These are phyloP conservation scores for Rhopalosiphum nymphaeae DNA, from an alignment of 2,888 invertebrate species.

Conservation along the genomic window DNA sequence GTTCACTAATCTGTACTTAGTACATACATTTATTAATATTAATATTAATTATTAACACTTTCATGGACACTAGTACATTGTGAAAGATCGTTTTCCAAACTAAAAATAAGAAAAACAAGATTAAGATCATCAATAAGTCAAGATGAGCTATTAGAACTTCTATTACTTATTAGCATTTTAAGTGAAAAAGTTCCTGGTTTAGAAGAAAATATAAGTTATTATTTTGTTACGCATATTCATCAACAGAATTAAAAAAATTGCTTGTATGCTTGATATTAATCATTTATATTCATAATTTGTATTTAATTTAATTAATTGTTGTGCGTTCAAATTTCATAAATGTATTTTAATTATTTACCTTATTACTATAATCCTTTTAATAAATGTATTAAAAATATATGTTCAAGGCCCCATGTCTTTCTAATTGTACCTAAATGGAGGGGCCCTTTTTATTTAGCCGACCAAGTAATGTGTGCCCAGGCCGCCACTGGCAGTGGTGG, in stretches of 20 bases:
- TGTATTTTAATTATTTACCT: too few relatives aligned
- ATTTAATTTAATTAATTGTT: not conserved
- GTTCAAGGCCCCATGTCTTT: too few relatives aligned
- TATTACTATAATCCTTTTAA: too few relatives aligned
- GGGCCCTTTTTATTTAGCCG: too few relatives aligned
- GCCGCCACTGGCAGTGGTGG: too few relatives aligned
- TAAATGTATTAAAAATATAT: too few relatives aligned
- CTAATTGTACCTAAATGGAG: too few relatives aligned
- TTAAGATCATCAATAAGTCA: not conserved
- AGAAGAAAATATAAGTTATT: not conserved
- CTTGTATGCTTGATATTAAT: not conserved
- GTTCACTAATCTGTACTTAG: not conserved
- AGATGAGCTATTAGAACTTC: not conserved
- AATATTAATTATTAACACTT: conserved; percentile 11
- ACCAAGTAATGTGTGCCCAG: too few relatives aligned
- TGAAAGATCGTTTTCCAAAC: not conserved
- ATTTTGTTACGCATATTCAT: not conserved
- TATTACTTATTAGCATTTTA: not conserved
- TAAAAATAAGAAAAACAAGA: not conserved
- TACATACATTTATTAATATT: not conserved
- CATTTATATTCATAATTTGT: not conserved
- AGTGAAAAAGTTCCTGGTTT: not conserved
- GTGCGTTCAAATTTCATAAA: not conserved
- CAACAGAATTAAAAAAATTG: not conserved
- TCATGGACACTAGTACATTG: not conserved